Percentiles rank a stretch among this genome's conserved stretches.
phyloP scores from a whole-genome alignment of 2,113 vertebrate genomes.

The Rana temporaria region DNA sequence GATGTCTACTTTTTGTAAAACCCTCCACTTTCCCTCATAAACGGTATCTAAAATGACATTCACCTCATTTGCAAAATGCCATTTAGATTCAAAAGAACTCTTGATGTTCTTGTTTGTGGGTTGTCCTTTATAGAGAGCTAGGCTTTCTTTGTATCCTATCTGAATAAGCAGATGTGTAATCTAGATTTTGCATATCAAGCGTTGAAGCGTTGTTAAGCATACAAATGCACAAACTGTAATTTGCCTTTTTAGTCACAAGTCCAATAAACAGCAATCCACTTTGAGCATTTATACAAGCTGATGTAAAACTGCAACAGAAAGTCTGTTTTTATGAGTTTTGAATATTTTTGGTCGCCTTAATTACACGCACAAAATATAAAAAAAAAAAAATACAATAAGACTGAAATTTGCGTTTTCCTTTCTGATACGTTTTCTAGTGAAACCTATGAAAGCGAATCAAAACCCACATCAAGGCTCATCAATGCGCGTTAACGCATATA shows the following conservation, averaged over 20 bases:
- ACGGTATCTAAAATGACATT: constrained; percentile 1
- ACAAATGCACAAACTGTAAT: constrained; percentile 21
- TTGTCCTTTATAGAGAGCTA: background rate
- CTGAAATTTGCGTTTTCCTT: too few relatives aligned
- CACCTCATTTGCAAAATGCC: constrained; percentile 4
- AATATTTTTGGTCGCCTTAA: constrained; percentile 44
- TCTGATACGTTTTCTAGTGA: too few relatives aligned
- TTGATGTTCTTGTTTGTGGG: background rate
- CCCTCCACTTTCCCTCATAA: constrained; percentile 26
- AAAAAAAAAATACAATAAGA: background rate
- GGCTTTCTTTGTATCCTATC: background rate
- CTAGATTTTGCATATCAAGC: constrained; percentile 24
- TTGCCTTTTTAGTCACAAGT: background rate
- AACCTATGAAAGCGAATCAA: too few relatives aligned
- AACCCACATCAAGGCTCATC: too few relatives aligned
- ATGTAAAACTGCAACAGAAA: background rate
- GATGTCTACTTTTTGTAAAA: constrained; percentile 23
- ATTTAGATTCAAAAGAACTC: constrained; percentile 1
- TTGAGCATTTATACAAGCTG: background rate
- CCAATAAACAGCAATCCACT: background rate
- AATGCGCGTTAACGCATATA: too few relatives aligned
- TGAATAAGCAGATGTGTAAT: background rate
- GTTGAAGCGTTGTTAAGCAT: background rate
- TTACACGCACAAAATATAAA: background rate
- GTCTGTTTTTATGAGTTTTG: constrained; percentile 10